Conservation (phyloP, 2,888 invertebrate genomes). For the Cremastobaeus sp. region DNA sequence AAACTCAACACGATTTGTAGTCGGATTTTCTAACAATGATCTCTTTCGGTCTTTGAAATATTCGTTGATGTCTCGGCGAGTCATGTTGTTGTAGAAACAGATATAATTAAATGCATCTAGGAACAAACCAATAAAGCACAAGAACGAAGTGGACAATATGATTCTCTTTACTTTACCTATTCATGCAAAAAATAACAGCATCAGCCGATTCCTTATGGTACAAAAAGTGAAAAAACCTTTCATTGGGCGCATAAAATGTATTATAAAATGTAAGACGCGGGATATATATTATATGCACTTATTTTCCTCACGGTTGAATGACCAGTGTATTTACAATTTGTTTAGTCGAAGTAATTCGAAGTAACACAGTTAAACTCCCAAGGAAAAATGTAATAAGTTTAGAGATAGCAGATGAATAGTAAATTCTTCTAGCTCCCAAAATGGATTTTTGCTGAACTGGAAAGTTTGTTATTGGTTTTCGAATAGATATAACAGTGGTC, state of each 20-base stretch:
- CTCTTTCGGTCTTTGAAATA: conserved; percentile 6
- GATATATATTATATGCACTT: no score
- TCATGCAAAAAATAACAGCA: conserved; percentile 21
- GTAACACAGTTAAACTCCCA: no score
- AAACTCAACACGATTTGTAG: conserved; percentile 26
- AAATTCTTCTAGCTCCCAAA: no score
- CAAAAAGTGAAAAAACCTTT: conserved; percentile 13
- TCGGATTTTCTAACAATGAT: conserved; percentile 23
- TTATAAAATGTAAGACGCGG: no score
- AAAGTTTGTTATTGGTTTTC: no score
- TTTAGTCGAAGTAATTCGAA: conserved; percentile 20
- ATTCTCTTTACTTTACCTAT: no score
- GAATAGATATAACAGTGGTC: no score
- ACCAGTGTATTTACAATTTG: conserved; percentile 33
- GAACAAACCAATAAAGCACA: conserved; percentile 16
- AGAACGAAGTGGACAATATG: no score
- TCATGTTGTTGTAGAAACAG: conserved; percentile 13
- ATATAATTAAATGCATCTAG: conserved; percentile 15
- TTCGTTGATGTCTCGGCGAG: conserved; percentile 33
- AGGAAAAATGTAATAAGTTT: no score
- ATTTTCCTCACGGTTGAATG: conserved; percentile 40
- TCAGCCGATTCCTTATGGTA: conserved; percentile 20
- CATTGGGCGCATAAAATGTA: no score
- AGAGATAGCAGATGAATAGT: no score
- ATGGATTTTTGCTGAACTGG: no score